Percentiles rank a stretch among this genome's conserved stretches.
Evolutionary conservation across 2,797 vertebrate species (phyloP).

Genomic region (Eurystomus glaucurus): DNA sequence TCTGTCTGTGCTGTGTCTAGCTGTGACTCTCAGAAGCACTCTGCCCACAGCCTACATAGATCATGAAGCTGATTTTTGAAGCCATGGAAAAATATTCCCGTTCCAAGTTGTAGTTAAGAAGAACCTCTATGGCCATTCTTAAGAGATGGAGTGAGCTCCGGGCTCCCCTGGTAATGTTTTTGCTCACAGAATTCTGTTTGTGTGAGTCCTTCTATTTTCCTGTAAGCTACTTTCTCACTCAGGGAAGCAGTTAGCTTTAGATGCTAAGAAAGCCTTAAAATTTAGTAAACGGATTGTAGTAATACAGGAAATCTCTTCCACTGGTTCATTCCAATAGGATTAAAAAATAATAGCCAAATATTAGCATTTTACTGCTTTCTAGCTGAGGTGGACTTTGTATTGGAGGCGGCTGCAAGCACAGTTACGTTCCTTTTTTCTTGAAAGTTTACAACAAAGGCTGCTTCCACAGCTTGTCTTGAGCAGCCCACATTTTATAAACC

Average conservation of each 20-base stretch:
- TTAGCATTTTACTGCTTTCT: background rate
- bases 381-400: background rate
- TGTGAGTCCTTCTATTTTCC: background rate
- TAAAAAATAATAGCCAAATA: background rate
- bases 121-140: background rate
- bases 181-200: background rate
- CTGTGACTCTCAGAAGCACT: background rate
- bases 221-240: background rate
- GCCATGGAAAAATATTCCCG: background rate
- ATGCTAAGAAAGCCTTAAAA: background rate
- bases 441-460: background rate
- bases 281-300: conserved; percentile 2
- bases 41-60: accelerated
- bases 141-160: background rate
- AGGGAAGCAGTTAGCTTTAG: background rate
- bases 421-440: background rate
- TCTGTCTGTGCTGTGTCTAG: background rate
- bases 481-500: background rate
- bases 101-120: background rate
- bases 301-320: conserved; percentile 38
- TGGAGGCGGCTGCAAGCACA: background rate
- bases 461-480: background rate
- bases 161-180: background rate
- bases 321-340: background rate
- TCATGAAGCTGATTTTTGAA: background rate